A percentile compares a stretch with the other conserved stretches of the same genome.
These are phyloP conservation scores for Diogma glabrata DNA, from an alignment of 2,888 invertebrate species.

Conservation along the genomic window DNA sequence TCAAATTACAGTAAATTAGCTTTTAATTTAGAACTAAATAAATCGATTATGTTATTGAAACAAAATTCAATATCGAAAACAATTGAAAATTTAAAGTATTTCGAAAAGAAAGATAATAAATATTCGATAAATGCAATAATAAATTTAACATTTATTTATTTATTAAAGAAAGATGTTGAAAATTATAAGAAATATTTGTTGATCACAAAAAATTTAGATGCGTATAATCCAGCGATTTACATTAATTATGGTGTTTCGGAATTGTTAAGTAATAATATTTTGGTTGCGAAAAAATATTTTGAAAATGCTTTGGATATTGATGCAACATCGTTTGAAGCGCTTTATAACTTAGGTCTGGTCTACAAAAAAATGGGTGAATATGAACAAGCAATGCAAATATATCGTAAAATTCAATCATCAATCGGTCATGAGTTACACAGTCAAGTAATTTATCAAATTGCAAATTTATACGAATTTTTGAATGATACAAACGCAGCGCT, in stretches of 20 bases:
- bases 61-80: constrained; percentile 70
- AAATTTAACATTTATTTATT: constrained; percentile 69
- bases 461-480: constrained; percentile 59
- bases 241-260: constrained; percentile 78
- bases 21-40: constrained; percentile 82
- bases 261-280: constrained; percentile 53
- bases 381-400: constrained; percentile 66
- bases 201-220: constrained; percentile 59
- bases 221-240: constrained; percentile 68
- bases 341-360: constrained; percentile 69
- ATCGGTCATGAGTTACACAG: constrained; percentile 56
- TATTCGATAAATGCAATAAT: constrained; percentile 75
- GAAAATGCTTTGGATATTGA: constrained; percentile 67
- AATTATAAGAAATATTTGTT: constrained; percentile 68
- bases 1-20: constrained; percentile 76
- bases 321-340: constrained; percentile 70
- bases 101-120: constrained; percentile 75
- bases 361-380: constrained; percentile 56
- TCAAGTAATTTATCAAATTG: constrained; percentile 59
- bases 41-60: constrained; percentile 73
- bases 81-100: constrained; percentile 71
- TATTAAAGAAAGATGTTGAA: constrained; percentile 59
- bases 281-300: constrained; percentile 59
- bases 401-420: constrained; percentile 62
- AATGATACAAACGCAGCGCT: constrained; percentile 48